Percentiles rank a stretch among this genome's conserved stretches.
These are phyloP conservation scores for Carposina sasakii DNA, from an alignment of 1,140 invertebrate species.

Conservation along the genomic window DNA sequence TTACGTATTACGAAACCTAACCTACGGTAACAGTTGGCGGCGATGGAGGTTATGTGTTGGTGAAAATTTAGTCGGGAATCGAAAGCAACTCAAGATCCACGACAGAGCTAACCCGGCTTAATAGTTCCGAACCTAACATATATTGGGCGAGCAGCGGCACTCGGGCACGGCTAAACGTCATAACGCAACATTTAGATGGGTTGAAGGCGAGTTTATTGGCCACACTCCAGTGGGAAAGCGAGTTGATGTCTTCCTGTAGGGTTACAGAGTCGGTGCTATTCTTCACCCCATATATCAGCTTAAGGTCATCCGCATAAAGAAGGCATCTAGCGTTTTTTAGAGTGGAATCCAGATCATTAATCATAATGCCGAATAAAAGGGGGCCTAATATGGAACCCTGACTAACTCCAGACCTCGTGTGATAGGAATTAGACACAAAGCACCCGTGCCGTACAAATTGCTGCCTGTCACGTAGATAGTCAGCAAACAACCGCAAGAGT, in stretches of 20 bases:
- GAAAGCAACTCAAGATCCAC: neutral
- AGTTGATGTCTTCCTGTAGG: neutral
- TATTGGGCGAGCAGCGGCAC: neutral
- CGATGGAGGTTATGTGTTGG: neutral
- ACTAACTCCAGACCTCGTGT: neutral
- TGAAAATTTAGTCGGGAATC: conserved; percentile 1
- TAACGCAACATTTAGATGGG: neutral
- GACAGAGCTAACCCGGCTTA: neutral
- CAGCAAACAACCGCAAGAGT: neutral
- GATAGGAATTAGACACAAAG: neutral
- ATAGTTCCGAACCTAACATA: neutral
- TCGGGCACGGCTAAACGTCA: neutral
- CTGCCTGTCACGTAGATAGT: neutral
- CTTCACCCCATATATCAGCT: neutral
- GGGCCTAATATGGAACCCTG: neutral
- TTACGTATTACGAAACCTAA: conserved; percentile 6
- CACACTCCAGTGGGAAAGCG: neutral
- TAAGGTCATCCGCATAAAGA: neutral
- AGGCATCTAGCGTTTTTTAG: neutral
- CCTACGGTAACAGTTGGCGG: neutral
- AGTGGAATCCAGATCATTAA: neutral
- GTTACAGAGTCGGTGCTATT: neutral
- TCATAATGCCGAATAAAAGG: neutral
- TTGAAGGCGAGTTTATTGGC: conserved; percentile 1
- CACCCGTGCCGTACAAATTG: conserved; percentile 4